These are phyloP conservation scores for Ophthalmolycus amberensis DNA, from an alignment of 2,113 vertebrate genomes.

Conservation along the genomic window DNA sequence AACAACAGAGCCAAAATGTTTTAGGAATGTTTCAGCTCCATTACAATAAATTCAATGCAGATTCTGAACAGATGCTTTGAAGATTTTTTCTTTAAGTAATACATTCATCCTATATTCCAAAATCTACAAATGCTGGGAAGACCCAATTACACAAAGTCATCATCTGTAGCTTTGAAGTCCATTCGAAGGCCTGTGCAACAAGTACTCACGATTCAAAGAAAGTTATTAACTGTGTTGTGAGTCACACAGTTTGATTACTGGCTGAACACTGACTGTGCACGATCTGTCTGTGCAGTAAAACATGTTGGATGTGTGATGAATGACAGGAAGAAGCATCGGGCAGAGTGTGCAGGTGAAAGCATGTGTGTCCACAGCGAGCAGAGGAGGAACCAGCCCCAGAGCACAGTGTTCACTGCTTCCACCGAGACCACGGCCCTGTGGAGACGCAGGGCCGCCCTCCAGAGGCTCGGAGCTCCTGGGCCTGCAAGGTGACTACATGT, in stretches of 20 bases:
- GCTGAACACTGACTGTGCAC: neutral
- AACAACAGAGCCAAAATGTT: conserved; percentile 4
- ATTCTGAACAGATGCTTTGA: conserved; percentile 43
- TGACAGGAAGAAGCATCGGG: conserved; percentile 20
- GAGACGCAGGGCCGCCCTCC: neutral
- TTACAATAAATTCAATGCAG: conserved; percentile 36
- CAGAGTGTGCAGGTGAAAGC: conserved; percentile 26
- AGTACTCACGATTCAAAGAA: neutral
- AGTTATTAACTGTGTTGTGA: neutral
- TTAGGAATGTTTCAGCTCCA: conserved; percentile 26
- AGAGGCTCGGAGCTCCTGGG: conserved; percentile 28
- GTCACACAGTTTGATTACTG: neutral
- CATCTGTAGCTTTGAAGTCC: conserved; percentile 6
- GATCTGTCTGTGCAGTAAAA: conserved; percentile 34
- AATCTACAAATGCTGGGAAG: neutral
- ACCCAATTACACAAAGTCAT: conserved; percentile 8
- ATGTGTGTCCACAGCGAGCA: conserved; percentile 5
- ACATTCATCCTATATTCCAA: neutral
- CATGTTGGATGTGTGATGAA: conserved; percentile 18
- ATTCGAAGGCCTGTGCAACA: neutral
- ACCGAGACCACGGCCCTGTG: neutral
- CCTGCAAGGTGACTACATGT: conserved; percentile 51
- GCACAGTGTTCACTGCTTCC: neutral
- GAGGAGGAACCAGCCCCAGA: conserved; percentile 7
- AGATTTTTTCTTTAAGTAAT: conserved; percentile 12